Evolutionary conservation across 2,888 invertebrate species (phyloP).

Genomic region (Coelogynopora nodosa): DNA sequence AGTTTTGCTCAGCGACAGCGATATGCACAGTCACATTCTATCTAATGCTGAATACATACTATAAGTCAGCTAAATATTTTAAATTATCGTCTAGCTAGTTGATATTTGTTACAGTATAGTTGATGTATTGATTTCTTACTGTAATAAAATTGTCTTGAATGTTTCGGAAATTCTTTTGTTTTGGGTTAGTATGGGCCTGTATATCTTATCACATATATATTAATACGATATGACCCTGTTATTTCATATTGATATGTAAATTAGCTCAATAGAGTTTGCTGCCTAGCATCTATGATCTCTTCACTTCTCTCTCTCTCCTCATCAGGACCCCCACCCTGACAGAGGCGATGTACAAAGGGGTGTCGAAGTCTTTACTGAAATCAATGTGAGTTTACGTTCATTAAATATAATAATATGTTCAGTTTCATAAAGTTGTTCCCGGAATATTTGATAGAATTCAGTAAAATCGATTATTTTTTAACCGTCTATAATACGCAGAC

Average conservation of each 20-base stretch:
- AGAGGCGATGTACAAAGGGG: slow-evolving; percentile 93
- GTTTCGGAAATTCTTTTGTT: not conserved
- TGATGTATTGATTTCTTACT: no score
- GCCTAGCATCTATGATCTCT: slow-evolving; percentile 17
- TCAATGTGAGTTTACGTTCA: slow-evolving; percentile 71
- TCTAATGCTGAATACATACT: no score
- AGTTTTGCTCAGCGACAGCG: no score
- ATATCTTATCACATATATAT: no score
- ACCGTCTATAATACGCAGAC: no score
- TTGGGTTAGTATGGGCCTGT: no score
- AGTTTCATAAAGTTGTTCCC: not conserved
- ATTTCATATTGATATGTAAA: not conserved
- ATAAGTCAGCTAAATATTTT: no score
- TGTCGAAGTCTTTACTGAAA: slow-evolving; percentile 86
- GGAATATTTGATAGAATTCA: not conserved
- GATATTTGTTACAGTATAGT: no score
- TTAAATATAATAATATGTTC: not conserved
- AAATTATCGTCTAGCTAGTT: no score
- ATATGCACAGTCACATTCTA: no score
- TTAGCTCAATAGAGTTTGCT: slow-evolving; percentile 45
- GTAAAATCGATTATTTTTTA: not conserved
- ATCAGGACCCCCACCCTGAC: slow-evolving; percentile 80
- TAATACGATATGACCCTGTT: no score
- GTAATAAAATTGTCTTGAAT: not conserved
- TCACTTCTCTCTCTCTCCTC: no score